phyloP scores from a whole-genome alignment of 2,113 vertebrate genomes.

The Sapayoa aenigma region DNA sequence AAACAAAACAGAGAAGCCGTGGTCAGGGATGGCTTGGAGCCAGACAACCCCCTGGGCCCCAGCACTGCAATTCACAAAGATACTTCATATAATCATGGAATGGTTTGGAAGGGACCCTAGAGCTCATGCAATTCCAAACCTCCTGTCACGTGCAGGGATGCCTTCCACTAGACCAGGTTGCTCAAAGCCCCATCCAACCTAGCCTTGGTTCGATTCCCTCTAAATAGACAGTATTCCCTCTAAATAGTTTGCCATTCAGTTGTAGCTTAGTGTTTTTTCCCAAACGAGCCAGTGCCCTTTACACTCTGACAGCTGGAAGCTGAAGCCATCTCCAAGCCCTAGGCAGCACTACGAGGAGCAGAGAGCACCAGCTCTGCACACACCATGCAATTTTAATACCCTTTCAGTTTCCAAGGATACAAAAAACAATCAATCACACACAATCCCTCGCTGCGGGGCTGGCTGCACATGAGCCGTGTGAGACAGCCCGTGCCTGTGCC shows the following conservation, averaged over 20 bases:
- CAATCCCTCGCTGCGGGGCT: not conserved
- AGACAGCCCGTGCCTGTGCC: fast-evolving
- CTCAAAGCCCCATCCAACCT: not conserved
- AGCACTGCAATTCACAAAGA: not conserved
- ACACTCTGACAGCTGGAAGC: not conserved
- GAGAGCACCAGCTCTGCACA: not conserved
- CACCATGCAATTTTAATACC: constrained; percentile 51
- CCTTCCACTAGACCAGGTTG: not conserved
- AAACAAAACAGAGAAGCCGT: not conserved
- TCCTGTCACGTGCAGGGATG: not conserved
- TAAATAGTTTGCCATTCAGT: not conserved
- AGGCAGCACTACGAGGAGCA: not conserved
- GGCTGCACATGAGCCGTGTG: not conserved
- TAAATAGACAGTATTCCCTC: not conserved
- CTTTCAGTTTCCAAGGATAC: constrained; percentile 58
- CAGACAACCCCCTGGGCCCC: not conserved
- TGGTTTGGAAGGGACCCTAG: not conserved
- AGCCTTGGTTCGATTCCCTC: not conserved
- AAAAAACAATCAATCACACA: not conserved
- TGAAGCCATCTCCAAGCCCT: not conserved
- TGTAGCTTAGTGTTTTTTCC: not conserved
- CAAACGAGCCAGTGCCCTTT: not conserved
- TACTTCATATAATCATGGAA: not conserved
- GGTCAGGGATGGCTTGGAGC: not conserved
- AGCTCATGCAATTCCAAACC: not conserved